Evolutionary conservation across 1,140 invertebrate genomes (phyloP), one percentile per base, ranked within the genome.

Genomic region (Steinernema khuongi): DNA sequence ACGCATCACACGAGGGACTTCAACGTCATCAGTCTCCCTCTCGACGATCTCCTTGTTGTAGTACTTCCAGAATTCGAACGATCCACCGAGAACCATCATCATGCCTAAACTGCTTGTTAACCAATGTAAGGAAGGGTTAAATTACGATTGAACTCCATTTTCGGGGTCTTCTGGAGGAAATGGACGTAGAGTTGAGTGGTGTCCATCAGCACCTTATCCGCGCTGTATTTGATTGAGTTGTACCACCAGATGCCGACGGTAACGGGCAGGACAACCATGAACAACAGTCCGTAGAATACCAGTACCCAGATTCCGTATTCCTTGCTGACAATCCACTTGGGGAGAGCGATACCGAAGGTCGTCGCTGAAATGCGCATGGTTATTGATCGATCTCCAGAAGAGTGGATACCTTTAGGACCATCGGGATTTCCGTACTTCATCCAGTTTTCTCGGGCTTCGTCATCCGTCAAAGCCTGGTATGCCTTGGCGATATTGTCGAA

Each of bases 261-360:
- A 70, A 92, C 92, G 17, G 96, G 96, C 79, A 99, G 86, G 71
- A 94, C 93, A 69, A 99, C 91, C 94, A 99, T 98, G 84, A 99
- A 99, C 0, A 99, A 91, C 44, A 98, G 87, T 22, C 91, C 94
- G 88, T 99, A 99, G 0, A 96, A 88, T 18, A 94, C 94, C 41
- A 99, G 88, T 7, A 97, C 95, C 93, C 94, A 97, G 33, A 98
- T 90, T 79, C 94, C 97, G 86, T 99, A 99, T 87, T 99, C 93
- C 86, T 97, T 96, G 85, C 98, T 95, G n/a, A 99, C 94, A 86
- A 99, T 97, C 96, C 96, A 99, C 70, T 96, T 97, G 22, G 97
- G 97, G 50, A 99, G 87, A 44, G 96, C 97, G 86, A 99, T 99
- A 77, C 97, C 96, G 90, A 99, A 98, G 81, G 93, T 94, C 90